Evolutionary conservation across 2,888 invertebrate species (phyloP).

Genomic region (Cheiracanthium punctorium): DNA sequence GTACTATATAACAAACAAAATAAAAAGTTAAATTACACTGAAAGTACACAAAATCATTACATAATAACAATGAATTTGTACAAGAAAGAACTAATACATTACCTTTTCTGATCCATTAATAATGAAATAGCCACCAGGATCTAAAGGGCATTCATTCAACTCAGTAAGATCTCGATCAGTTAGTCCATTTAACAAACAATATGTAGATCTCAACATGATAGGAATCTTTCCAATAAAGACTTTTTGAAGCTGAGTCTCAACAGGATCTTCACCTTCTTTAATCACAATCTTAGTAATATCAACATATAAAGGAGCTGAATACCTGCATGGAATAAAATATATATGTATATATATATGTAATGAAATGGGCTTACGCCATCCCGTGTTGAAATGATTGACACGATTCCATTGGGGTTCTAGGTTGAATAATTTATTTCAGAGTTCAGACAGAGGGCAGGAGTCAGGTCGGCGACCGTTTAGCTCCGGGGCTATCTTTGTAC

Average conservation of each 20-base stretch:
- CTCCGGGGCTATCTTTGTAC: no score
- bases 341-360: no score
- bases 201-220: conserved; percentile 98
- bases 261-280: conserved; percentile 91
- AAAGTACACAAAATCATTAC: no score
- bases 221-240: conserved; percentile 93
- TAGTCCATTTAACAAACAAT: conserved; percentile 93
- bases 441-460: no score
- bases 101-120: conserved; percentile 99
- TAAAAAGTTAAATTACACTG: no score
- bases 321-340: conserved; percentile 77
- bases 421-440: no score
- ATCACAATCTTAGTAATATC: conserved; percentile 98
- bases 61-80: no score
- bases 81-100: conserved; percentile 28
- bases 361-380: no score
- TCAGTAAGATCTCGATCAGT: conserved; percentile 99
- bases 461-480: no score
- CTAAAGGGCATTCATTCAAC: conserved; percentile 98
- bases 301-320: conserved; percentile 98
- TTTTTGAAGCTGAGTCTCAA: conserved; percentile 84
- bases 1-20: no score
- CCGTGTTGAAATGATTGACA: no score
- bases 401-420: no score
- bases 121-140: conserved; percentile 99